These are phyloP conservation scores for Drosophila kikkawai DNA, from an alignment of 1,140 invertebrate species.

Conservation along the genomic window DNA sequence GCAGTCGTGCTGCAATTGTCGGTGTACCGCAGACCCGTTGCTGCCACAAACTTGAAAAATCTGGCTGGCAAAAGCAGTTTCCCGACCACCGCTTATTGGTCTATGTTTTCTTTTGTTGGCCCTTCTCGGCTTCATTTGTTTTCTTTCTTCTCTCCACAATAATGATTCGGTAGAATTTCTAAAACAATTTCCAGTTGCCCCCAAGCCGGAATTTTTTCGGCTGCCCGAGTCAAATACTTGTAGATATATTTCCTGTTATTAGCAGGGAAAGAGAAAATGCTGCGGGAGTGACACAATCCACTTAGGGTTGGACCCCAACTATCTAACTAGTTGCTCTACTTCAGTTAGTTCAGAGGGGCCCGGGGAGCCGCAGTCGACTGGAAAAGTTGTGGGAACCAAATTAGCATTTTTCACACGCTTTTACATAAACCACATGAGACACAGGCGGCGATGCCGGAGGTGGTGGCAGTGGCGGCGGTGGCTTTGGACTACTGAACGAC, in stretches of 20 bases:
- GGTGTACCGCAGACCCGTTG: slow-evolving; percentile 22
- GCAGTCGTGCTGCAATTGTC: slow-evolving; percentile 72
- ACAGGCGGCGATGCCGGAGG: neutral
- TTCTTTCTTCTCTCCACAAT: slow-evolving; percentile 51
- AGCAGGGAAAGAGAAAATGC: slow-evolving; percentile 72
- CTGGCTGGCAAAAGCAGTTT: slow-evolving; percentile 67
- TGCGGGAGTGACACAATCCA: slow-evolving; percentile 57
- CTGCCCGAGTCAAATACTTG: slow-evolving; percentile 18
- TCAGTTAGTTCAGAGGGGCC: slow-evolving; percentile 25
- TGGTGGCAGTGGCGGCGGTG: neutral
- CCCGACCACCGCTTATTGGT: slow-evolving; percentile 45
- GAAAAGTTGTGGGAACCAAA: slow-evolving; percentile 80
- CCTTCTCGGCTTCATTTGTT: slow-evolving; percentile 42
- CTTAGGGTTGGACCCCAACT: slow-evolving; percentile 45
- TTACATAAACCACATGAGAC: slow-evolving; percentile 48
- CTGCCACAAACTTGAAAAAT: slow-evolving; percentile 69
- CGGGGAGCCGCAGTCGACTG: slow-evolving; percentile 45
- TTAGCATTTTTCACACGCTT: slow-evolving; percentile 84
- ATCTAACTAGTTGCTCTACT: slow-evolving; percentile 46
- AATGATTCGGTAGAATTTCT: slow-evolving; percentile 65
- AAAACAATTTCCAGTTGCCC: slow-evolving; percentile 68
- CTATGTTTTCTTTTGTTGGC: slow-evolving; percentile 52
- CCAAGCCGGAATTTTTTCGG: slow-evolving; percentile 53
- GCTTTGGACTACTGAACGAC: slow-evolving; percentile 47
- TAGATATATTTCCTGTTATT: slow-evolving; percentile 69